Percentiles rank a stretch among this genome's conserved stretches.
Conservation (phyloP, 2,797 vertebrate species). For the Gorsachius magnificus region DNA sequence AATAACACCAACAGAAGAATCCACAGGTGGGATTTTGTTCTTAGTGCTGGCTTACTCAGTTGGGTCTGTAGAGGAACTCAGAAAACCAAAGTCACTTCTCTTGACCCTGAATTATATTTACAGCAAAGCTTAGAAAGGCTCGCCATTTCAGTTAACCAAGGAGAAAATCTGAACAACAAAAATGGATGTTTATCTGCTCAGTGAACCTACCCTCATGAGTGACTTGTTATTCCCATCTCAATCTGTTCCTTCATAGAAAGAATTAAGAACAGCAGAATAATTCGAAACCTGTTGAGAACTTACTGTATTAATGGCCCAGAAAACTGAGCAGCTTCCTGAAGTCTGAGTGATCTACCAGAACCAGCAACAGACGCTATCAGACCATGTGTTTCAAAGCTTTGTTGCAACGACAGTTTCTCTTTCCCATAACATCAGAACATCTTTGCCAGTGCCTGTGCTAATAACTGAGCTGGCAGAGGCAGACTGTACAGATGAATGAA, state of each 20-base stretch:
- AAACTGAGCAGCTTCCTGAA: not conserved
- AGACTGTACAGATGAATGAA: not conserved
- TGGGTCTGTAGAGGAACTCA: not conserved
- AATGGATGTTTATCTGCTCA: not conserved
- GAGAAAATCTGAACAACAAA: not conserved
- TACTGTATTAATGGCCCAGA: not conserved
- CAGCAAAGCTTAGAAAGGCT: not conserved
- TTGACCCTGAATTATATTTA: not conserved
- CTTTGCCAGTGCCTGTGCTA: not conserved
- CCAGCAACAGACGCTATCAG: not conserved
- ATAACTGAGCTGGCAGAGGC: not conserved
- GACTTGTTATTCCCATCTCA: not conserved
- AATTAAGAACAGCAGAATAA: not conserved
- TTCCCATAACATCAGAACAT: not conserved
- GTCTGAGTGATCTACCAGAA: not conserved
- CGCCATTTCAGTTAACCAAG: not conserved
- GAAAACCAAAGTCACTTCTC: not conserved
- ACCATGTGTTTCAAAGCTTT: not conserved
- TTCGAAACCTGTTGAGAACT: not conserved
- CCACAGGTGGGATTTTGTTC: not conserved
- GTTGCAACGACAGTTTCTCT: not conserved
- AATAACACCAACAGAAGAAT: not conserved
- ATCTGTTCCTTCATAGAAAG: not conserved
- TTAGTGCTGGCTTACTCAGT: not conserved
- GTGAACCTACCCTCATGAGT: not conserved